These are phyloP conservation scores for Drosophila sp. DNA, from an alignment of 1,140 invertebrate genomes.

Conservation along the genomic window DNA sequence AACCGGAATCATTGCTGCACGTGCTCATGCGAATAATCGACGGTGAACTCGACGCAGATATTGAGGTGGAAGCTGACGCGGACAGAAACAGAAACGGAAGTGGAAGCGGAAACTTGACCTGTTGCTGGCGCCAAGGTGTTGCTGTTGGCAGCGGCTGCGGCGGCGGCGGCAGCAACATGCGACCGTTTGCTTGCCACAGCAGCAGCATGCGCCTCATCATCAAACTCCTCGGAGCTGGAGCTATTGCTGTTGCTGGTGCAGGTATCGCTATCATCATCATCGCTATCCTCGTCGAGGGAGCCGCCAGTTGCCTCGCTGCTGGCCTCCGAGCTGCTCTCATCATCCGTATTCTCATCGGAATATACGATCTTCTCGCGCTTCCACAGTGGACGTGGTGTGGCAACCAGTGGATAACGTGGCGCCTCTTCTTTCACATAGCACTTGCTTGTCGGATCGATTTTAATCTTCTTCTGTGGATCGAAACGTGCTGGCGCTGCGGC, in stretches of 20 bases:
- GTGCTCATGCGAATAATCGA: constrained; percentile 84
- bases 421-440: constrained; percentile 86
- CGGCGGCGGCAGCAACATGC: not conserved
- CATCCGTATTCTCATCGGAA: constrained; percentile 78
- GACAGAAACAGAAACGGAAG: constrained; percentile 29
- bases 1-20: constrained; percentile 85
- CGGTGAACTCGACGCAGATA: constrained; percentile 42
- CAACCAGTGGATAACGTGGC: constrained; percentile 86
- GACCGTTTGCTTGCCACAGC: not conserved
- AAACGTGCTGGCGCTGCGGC: constrained; percentile 60
- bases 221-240: constrained; percentile 16
- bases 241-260: constrained; percentile 31
- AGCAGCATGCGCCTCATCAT: not conserved
- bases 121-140: constrained; percentile 1
- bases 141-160: not conserved
- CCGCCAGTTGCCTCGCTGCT: constrained; percentile 50
- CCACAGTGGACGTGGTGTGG: constrained; percentile 86
- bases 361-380: constrained; percentile 85
- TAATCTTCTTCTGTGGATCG: constrained; percentile 84
- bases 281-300: constrained; percentile 61
- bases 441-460: constrained; percentile 80
- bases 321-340: constrained; percentile 71
- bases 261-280: constrained; percentile 79
- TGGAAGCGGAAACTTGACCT: constrained; percentile 9
- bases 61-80: constrained; percentile 9